Evolutionary conservation across 2,888 invertebrate genomes (phyloP), one percentile per base, ranked within the genome.

Genomic region (Sesia apiformis): DNA sequence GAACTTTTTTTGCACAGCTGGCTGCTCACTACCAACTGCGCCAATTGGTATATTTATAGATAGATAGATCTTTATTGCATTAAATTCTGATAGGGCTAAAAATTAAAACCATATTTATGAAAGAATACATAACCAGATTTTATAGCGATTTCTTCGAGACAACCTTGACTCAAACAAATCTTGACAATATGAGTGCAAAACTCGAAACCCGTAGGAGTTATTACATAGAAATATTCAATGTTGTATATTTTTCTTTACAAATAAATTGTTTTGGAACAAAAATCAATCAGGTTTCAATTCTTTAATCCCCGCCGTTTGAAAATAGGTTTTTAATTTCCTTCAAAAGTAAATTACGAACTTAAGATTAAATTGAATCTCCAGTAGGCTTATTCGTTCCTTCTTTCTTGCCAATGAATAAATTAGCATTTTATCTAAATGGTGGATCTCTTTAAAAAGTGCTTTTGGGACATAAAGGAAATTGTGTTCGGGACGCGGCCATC

Each of bases 361-460:
- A 68, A 76, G 74, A 82, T 81, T 76, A 83, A 84, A 84, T 84
- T 82, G 76, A 77, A 75, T 76, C 72, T 73, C 67, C 68, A 70
- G 69, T 70, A 72, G 74, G 78, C 77, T 80, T 78, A 78, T 79
- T 75, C 68, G 63, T 70, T 73, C 73, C 71, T 75, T 76, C 74
- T 77, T 78, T 74, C 67, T 74, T 75, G 74, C 78, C 86, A 85
- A 86, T 85, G 86, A 86, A 86, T 86, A 86, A 86, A 85, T 85
- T 86, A 81, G 79, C 83, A 80, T 84, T 83, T 79, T 82, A 85
- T 86, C 84, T 81, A 74, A 84, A 83, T 75, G 76, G 70, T 61
- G 76, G 72, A 85, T 86, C 84, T 82, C 71, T 77, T 83, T 82
- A 82, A 82, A 82, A 81, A 84, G 76, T 74, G 82, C 78, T 82